These are phyloP conservation scores for Drosophila ficusphila DNA, from an alignment of 1,140 invertebrate genomes.

Conservation along the genomic window DNA sequence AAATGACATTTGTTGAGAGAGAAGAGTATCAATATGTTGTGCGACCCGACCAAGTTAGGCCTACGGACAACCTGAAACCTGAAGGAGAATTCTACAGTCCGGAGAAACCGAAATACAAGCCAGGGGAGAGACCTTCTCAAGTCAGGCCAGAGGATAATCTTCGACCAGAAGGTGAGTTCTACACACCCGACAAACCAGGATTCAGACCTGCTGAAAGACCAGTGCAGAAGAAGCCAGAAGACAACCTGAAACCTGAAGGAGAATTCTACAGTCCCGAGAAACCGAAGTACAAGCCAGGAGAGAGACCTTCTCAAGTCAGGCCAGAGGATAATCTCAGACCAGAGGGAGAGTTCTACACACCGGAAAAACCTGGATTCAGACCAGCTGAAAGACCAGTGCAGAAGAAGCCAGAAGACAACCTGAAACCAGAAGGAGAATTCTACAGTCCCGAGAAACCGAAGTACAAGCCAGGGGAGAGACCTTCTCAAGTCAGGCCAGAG, in stretches of 20 bases:
- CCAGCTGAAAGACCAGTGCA: too few species aligned
- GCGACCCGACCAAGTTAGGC: constrained; percentile 85
- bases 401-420: too few species aligned
- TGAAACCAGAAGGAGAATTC: neutral
- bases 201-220: constrained; percentile 82
- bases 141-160: constrained; percentile 87
- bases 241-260: constrained; percentile 86
- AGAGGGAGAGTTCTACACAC: neutral
- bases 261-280: constrained; percentile 85
- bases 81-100: constrained; percentile 86
- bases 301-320: constrained; percentile 81
- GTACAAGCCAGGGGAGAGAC: neutral
- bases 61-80: constrained; percentile 86
- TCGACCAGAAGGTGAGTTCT: constrained; percentile 87
- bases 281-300: constrained; percentile 66
- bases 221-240: constrained; percentile 60
- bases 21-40: constrained; percentile 85
- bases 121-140: constrained; percentile 84
- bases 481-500: neutral
- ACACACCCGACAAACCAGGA: constrained; percentile 78
- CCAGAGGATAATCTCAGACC: constrained; percentile 86
- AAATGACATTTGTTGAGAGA: constrained; percentile 84
- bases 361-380: too few species aligned
- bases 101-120: constrained; percentile 71
- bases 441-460: neutral